Evolutionary conservation across 2,888 invertebrate genomes (phyloP).

Genomic region (Aleiodes leptofemur): DNA sequence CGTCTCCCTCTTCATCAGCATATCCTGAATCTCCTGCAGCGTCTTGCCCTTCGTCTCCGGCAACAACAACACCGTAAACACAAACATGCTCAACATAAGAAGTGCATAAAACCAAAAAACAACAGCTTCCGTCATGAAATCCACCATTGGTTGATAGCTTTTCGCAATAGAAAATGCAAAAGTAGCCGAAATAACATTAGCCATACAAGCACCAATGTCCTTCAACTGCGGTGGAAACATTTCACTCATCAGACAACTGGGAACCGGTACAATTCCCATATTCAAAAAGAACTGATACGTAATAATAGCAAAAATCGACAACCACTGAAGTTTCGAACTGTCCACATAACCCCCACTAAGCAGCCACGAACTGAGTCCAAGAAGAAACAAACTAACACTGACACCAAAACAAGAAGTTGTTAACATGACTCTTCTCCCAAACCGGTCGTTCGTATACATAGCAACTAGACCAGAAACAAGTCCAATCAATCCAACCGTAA

Average conservation of each 20-base stretch:
- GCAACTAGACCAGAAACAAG: conserved; percentile 50
- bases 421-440: conserved; percentile 65
- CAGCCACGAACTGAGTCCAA: conserved; percentile 61
- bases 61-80: conserved; percentile 51
- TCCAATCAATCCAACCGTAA: conserved; percentile 53
- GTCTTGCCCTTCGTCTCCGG: conserved; percentile 69
- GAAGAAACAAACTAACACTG: conserved; percentile 51
- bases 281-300: conserved; percentile 56
- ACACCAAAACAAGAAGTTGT: conserved; percentile 59
- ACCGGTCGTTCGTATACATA: conserved; percentile 64
- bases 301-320: conserved; percentile 59
- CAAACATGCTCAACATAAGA: conserved; percentile 50
- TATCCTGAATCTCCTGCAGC: conserved; percentile 64
- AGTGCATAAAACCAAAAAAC: conserved; percentile 62
- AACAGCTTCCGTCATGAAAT: conserved; percentile 57
- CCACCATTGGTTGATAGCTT: conserved; percentile 63
- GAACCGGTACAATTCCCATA: conserved; percentile 61
- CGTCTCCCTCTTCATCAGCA: conserved; percentile 47
- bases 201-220: conserved; percentile 61
- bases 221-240: conserved; percentile 65
- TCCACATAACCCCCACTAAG: conserved; percentile 47
- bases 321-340: conserved; percentile 57
- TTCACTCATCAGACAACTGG: conserved; percentile 64
- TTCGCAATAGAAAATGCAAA: conserved; percentile 63
- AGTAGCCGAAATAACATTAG: conserved; percentile 59